Conservation (phyloP, 2,888 invertebrate genomes). For the Caenorhabditis macrosperma region DNA sequence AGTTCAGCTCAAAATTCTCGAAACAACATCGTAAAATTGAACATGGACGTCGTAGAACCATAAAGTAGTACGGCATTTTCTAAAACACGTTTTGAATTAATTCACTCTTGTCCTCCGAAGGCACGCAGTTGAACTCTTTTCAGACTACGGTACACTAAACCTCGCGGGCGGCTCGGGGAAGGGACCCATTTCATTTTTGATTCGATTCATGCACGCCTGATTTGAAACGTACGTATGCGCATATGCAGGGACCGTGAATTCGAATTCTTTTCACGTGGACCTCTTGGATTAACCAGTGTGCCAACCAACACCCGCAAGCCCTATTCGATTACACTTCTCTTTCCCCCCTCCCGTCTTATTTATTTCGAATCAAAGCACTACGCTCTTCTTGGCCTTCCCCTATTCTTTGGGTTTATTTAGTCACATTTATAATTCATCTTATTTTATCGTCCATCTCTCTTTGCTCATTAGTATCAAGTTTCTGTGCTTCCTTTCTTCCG, state of each 20-base stretch:
- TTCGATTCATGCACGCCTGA: slow-evolving; percentile 25
- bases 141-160: too few relatives aligned
- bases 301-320: slow-evolving; percentile 47
- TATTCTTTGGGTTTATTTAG: slow-evolving; percentile 41
- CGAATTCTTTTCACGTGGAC: slow-evolving; percentile 52
- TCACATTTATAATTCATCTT: slow-evolving; percentile 47
- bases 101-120: neutral
- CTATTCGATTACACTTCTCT: slow-evolving; percentile 61
- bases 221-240: slow-evolving; percentile 25
- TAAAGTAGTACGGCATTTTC: neutral
- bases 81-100: neutral
- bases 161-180: too few relatives aligned
- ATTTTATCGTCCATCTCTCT: slow-evolving; percentile 24
- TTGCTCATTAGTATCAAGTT: slow-evolving; percentile 34
- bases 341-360: slow-evolving; percentile 39
- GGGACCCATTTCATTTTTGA: slow-evolving; percentile 17
- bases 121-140: too few relatives aligned
- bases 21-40: neutral
- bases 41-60: neutral
- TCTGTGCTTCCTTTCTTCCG: neutral
- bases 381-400: slow-evolving; percentile 1
- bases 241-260: slow-evolving; percentile 42
- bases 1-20: neutral
- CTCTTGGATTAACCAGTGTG: slow-evolving; percentile 56
- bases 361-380: slow-evolving; percentile 46